Conservation (phyloP, 2,888 invertebrate genomes). For the Stenodera caucasica region DNA sequence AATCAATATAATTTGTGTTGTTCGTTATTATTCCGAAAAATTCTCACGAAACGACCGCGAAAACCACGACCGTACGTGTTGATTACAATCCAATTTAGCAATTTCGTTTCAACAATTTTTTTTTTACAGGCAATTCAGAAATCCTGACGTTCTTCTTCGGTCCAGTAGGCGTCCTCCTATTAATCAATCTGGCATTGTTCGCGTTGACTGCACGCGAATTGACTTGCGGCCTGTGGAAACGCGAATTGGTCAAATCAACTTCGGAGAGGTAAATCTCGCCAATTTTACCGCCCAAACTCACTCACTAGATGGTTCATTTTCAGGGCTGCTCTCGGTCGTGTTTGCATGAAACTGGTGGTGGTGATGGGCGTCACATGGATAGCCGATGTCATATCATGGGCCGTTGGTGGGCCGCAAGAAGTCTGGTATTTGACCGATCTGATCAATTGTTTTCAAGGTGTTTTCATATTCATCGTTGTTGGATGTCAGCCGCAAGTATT, state of each 20-base stretch:
- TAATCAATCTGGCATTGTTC: constrained; percentile 78
- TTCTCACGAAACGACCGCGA: constrained; percentile 1
- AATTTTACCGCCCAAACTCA: no score
- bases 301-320: no score
- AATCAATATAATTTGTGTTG: not conserved
- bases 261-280: constrained; percentile 63
- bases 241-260: constrained; percentile 84
- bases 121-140: constrained; percentile 68
- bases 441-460: constrained; percentile 84
- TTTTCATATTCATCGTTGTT: constrained; percentile 85
- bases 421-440: constrained; percentile 84
- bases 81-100: not conserved
- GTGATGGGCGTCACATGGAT: constrained; percentile 81
- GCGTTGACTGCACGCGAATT: constrained; percentile 80
- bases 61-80: not conserved
- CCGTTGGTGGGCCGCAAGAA: constrained; percentile 77
- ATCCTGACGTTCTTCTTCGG: constrained; percentile 84
- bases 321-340: constrained; percentile 78
- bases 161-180: constrained; percentile 76
- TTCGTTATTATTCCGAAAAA: not conserved
- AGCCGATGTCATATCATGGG: constrained; percentile 82
- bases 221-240: constrained; percentile 86
- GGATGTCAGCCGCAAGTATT: constrained; percentile 85
- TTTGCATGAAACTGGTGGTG: constrained; percentile 83
- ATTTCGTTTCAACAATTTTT: not conserved